Evolutionary conservation across 2,113 vertebrate species (phyloP).

Genomic region (Pedionomus torquatus): DNA sequence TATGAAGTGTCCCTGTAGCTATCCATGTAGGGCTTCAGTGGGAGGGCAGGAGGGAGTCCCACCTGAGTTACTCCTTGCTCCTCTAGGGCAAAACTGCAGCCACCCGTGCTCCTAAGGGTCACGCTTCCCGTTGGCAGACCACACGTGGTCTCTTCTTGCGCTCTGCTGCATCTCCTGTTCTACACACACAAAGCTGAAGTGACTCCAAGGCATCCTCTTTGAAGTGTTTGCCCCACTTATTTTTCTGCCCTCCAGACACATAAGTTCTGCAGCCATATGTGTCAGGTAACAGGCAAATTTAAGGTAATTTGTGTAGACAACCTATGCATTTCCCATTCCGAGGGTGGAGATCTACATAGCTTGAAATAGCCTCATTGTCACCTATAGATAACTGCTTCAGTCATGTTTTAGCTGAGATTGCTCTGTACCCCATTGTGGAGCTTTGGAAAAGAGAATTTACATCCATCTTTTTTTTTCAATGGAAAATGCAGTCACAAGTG

Average conservation of each 20-base stretch:
- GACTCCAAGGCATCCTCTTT: neutral
- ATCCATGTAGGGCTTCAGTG: neutral
- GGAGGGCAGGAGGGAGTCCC: neutral
- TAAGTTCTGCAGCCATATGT: neutral
- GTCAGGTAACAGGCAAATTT: neutral
- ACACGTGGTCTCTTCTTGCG: neutral
- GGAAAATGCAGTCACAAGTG: too few species aligned
- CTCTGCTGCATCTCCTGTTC: neutral
- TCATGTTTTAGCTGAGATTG: neutral
- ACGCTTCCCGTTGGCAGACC: neutral
- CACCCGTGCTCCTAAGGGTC: neutral
- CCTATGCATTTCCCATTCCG: rapidly evolving
- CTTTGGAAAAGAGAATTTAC: neutral
- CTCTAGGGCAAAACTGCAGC: neutral
- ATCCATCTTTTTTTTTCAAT: neutral
- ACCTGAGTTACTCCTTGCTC: neutral
- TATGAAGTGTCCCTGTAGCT: neutral
- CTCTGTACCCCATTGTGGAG: neutral
- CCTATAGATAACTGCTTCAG: neutral
- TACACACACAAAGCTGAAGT: neutral
- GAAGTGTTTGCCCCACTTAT: neutral
- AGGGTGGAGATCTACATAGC: neutral
- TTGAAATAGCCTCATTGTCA: neutral
- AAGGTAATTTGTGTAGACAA: neutral
- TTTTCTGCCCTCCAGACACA: neutral